A percentile compares a stretch with the other conserved stretches of the same genome.
phyloP scores from a whole-genome alignment of 1,140 invertebrate species.

The Caenorhabditis elegans region DNA sequence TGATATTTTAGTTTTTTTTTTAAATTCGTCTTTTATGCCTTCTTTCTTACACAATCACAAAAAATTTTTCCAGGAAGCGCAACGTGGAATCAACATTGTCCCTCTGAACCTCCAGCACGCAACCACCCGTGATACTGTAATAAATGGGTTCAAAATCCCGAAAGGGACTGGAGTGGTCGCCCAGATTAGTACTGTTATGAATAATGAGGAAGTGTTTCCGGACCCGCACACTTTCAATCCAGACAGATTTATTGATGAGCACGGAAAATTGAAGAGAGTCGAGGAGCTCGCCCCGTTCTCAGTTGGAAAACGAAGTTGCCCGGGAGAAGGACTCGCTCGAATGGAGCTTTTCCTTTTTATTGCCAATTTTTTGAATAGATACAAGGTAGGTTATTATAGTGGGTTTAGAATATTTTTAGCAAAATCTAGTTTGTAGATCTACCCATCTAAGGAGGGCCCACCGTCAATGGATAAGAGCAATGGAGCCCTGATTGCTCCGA shows the following conservation, averaged over 20 bases:
- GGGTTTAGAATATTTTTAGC: too few species aligned
- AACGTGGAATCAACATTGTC: slow-evolving; percentile 37
- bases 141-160: slow-evolving; percentile 39
- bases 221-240: too few species aligned
- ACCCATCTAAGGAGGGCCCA: too few species aligned
- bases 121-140: slow-evolving; percentile 36
- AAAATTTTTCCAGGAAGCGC: slow-evolving; percentile 42
- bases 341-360: slow-evolving; percentile 89
- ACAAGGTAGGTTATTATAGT: too few species aligned
- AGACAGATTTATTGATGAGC: not conserved
- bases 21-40: too few species aligned
- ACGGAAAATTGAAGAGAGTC: not conserved
- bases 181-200: slow-evolving; percentile 82
- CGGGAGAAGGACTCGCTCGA: slow-evolving; percentile 81
- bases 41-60: too few species aligned
- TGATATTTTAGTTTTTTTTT: too few species aligned
- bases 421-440: too few species aligned
- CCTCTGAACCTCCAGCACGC: slow-evolving; percentile 19
- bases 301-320: slow-evolving; percentile 80
- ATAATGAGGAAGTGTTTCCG: slow-evolving; percentile 80
- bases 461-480: not conserved
- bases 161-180: slow-evolving; percentile 78
- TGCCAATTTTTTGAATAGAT: slow-evolving; percentile 78
- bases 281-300: slow-evolving; percentile 82
- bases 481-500: not conserved